These are phyloP conservation scores for Penaeus japonicus DNA, from an alignment of 1,140 invertebrate genomes.

Conservation along the genomic window DNA sequence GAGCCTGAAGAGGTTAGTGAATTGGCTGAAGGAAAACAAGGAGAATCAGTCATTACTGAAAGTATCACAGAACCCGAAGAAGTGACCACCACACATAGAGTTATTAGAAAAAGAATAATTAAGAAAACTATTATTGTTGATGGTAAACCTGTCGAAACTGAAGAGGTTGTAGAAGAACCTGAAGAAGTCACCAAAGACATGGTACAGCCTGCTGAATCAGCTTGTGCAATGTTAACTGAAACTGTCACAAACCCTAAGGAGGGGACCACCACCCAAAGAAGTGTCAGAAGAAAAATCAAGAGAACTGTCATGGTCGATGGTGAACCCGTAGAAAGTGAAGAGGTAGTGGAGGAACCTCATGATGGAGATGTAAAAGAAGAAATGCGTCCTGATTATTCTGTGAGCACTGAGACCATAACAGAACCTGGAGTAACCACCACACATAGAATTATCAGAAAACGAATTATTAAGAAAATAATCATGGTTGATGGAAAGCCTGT, in stretches of 20 bases:
- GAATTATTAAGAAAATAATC: neutral
- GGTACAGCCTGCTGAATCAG: neutral
- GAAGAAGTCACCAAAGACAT: slow-evolving; percentile 1
- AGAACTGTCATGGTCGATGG: too few relatives aligned
- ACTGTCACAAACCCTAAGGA: too few relatives aligned
- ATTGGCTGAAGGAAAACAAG: neutral
- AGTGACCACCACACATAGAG: neutral
- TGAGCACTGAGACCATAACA: neutral
- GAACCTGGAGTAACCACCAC: neutral
- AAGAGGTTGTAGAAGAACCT: neutral
- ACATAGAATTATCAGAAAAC: neutral
- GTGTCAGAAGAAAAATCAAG: too few relatives aligned
- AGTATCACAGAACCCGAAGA: neutral
- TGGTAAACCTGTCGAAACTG: neutral
- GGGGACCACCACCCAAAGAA: too few relatives aligned
- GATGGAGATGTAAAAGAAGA: too few relatives aligned
- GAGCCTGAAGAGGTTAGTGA: neutral
- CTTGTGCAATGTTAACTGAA: neutral
- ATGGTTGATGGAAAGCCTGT: neutral
- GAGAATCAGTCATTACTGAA: neutral
- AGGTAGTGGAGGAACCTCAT: too few relatives aligned
- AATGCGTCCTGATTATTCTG: too few relatives aligned
- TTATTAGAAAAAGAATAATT: neutral
- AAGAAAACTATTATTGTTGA: neutral
- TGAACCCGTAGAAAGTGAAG: too few relatives aligned